Percentiles rank a stretch among this genome's conserved stretches.
Evolutionary conservation across 2,113 vertebrate species (phyloP).

Genomic region (Rhynchomys soricoides): DNA sequence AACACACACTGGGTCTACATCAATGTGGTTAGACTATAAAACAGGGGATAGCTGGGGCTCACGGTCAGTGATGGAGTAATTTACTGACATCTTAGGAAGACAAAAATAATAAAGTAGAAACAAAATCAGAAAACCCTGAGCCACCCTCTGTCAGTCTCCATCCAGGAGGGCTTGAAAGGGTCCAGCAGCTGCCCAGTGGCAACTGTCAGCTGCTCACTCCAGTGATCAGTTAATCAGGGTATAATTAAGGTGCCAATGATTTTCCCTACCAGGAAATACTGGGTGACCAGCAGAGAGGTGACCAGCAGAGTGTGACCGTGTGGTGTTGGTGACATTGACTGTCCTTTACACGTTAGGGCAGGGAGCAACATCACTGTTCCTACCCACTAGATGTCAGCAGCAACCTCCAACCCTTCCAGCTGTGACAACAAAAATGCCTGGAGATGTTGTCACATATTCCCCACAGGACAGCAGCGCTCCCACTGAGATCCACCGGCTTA

Average conservation of each 20-base stretch:
- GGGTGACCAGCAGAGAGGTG: neutral
- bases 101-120: neutral
- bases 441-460: neutral
- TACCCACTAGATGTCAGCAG: neutral
- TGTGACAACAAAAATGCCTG: neutral
- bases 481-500: neutral
- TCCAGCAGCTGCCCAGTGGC: neutral
- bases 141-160: neutral
- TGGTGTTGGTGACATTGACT: neutral
- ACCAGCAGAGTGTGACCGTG: neutral
- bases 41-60: neutral
- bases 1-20: neutral
- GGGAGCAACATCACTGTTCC: neutral
- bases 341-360: neutral
- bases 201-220: neutral
- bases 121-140: neutral
- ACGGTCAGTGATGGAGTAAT: neutral
- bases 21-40: neutral
- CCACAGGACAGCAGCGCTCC: neutral
- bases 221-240: neutral
- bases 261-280: neutral
- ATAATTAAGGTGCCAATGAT: fast-evolving
- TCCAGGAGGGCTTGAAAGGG: neutral
- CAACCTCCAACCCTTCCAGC: too few relatives aligned
- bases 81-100: neutral